Conservation (phyloP, 2,797 vertebrate species). For the Catharus ustulatus region DNA sequence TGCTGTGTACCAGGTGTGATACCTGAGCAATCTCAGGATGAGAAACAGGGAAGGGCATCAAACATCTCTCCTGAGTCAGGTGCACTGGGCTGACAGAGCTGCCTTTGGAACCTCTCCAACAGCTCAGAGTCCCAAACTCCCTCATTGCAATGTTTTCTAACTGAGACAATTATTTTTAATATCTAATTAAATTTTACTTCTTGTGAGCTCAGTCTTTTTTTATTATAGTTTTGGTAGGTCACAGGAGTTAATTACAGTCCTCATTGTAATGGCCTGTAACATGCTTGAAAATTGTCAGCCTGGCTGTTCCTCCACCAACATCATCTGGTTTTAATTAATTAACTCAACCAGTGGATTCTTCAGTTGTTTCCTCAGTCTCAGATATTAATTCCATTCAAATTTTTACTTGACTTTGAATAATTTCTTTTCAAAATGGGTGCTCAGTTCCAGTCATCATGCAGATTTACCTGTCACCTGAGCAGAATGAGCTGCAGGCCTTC, state of each 20-base stretch:
- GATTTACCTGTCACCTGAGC: neutral
- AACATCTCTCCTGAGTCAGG: neutral
- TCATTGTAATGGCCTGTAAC: conserved; percentile 54
- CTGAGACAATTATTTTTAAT: conserved; percentile 61
- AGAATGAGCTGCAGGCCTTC: neutral
- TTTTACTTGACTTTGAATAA: neutral
- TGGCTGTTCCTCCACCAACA: conserved; percentile 20
- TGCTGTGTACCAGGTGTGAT: neutral
- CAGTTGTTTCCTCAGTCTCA: neutral
- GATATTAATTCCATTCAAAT: neutral
- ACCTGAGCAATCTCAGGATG: neutral
- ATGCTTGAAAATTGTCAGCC: conserved; percentile 31
- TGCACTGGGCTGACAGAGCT: neutral
- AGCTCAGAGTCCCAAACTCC: neutral
- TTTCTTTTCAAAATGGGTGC: neutral
- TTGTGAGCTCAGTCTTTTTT: conserved; percentile 20
- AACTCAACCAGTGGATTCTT: conserved; percentile 8
- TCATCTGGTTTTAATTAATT: conserved; percentile 51
- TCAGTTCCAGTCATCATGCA: neutral
- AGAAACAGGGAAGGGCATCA: neutral
- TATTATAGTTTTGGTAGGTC: conserved; percentile 48
- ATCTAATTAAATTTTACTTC: conserved; percentile 65
- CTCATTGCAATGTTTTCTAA: conserved; percentile 44
- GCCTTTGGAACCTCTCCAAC: conserved; percentile 6
- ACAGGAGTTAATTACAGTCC: conserved; percentile 65